Evolutionary conservation across 2,888 invertebrate species (phyloP).

Genomic region (Norana najaformis): DNA sequence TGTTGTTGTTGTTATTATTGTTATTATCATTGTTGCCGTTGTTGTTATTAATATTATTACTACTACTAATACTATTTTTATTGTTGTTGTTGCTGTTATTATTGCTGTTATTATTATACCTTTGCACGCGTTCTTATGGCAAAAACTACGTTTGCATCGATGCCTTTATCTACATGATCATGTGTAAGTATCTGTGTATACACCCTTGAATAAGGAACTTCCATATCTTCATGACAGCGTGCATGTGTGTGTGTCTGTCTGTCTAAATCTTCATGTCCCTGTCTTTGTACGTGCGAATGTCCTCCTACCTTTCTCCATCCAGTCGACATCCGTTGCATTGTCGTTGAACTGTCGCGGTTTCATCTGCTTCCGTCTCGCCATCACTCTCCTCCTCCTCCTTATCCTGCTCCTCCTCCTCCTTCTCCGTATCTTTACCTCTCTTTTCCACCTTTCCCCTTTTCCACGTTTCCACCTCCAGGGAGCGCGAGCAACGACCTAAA

Average conservation of each 20-base stretch:
- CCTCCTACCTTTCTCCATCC: background rate
- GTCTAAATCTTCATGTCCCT: background rate
- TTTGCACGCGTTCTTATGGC: no score
- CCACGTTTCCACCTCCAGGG: background rate
- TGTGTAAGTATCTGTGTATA: background rate
- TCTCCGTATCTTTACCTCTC: no score
- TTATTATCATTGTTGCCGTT: no score
- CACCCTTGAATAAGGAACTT: background rate
- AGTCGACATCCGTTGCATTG: background rate
- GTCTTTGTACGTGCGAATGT: background rate
- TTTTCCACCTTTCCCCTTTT: background rate
- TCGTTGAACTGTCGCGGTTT: slow-evolving; percentile 21
- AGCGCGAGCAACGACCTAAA: background rate
- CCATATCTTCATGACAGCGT: background rate
- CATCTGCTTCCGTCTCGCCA: slow-evolving; percentile 16
- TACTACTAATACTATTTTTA: no score
- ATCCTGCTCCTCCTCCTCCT: no score
- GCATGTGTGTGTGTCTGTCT: background rate
- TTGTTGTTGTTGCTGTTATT: no score
- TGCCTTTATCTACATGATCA: no score
- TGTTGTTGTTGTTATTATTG: no score
- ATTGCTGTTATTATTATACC: no score
- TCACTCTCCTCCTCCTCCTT: background rate
- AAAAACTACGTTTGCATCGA: no score
- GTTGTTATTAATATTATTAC: no score